Evolutionary conservation across 2,888 invertebrate genomes (phyloP), one percentile per base, ranked within the genome.

Genomic region (Drosophila meridiana): DNA sequence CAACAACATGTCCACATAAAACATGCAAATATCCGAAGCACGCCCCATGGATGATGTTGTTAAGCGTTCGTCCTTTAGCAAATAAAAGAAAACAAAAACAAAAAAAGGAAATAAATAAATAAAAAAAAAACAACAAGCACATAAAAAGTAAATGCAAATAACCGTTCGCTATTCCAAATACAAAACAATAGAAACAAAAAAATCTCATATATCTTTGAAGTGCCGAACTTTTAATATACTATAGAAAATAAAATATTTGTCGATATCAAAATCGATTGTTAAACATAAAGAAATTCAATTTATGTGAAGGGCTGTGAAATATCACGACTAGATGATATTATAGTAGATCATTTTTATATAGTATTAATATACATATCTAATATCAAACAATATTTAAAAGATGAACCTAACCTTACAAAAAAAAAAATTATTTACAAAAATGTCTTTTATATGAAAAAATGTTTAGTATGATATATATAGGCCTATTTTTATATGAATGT

Each of bases 91-190:
- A 56, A 60, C 30, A 48, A 56, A 48, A n/a, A 38, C 8, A 47
- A 47, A 47, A 11, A 43, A 20, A 34, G 38, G 50, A 34, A 43
- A 13, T 20, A 48, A 47, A 47, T 47, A 47, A 48, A 30, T 20
- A 9, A n/a, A 36, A 20, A 1, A 48, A 48, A 14, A 68, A 42
- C 62, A 69, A 62, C 62, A 73, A 74, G 79, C 55, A 43, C 77
- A 88, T 86, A 81, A 90, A 90, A 88, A 78, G 75, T 85, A 78
- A 86, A 89, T 82, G 89, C 85, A 86, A 86, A 89, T 87, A 78
- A 67, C 71, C 56, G 67, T 65, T 76, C 40, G 66, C 73, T 64
- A 76, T 82, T 85, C 77, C 73, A 75, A 84, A 86, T 72, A 69
- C 60, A 80, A 73, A 57, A 77, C 26, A 58, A 58, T 30, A 52